phyloP scores from a whole-genome alignment of 2,797 vertebrate species.

The Okamejei kenojei region DNA sequence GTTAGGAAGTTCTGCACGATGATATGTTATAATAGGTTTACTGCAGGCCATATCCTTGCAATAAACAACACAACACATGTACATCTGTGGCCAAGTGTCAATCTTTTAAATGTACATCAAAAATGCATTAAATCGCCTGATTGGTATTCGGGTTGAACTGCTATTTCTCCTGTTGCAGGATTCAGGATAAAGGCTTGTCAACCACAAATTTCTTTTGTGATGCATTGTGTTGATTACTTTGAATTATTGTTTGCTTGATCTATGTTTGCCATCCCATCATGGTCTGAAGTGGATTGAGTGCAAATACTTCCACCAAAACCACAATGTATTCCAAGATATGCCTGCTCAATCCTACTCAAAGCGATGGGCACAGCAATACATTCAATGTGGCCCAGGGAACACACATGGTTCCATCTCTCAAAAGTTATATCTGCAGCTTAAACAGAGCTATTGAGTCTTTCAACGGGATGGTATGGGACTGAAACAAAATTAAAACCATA shows the following conservation, averaged over 20 bases:
- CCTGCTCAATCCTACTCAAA: background rate
- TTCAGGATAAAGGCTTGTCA: conserved; percentile 62
- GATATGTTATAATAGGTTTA: conserved; percentile 92
- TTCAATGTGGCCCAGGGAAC: background rate
- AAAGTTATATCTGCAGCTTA: background rate
- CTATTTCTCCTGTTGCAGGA: conserved; percentile 34
- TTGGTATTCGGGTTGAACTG: conserved; percentile 84
- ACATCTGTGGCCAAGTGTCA: conserved; percentile 96
- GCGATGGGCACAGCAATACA: background rate
- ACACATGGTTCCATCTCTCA: background rate
- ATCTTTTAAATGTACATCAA: conserved; percentile 92
- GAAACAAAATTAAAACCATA: conserved; percentile 1
- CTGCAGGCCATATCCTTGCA: conserved; percentile 88
- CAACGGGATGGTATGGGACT: background rate
- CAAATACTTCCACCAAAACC: background rate
- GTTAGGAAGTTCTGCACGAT: conserved; percentile 65
- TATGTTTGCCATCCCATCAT: conserved; percentile 20
- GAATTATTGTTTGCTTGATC: conserved; percentile 65
- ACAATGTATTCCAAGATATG: background rate
- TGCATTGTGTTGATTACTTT: conserved; percentile 73
- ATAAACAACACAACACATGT: conserved; percentile 98
- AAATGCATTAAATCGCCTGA: conserved; percentile 97
- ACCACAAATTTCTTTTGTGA: conserved; percentile 75
- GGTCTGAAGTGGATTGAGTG: background rate
- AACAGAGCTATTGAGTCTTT: background rate